phyloP scores from a whole-genome alignment of 2,888 invertebrate genomes.

The Epirrita christyi region DNA sequence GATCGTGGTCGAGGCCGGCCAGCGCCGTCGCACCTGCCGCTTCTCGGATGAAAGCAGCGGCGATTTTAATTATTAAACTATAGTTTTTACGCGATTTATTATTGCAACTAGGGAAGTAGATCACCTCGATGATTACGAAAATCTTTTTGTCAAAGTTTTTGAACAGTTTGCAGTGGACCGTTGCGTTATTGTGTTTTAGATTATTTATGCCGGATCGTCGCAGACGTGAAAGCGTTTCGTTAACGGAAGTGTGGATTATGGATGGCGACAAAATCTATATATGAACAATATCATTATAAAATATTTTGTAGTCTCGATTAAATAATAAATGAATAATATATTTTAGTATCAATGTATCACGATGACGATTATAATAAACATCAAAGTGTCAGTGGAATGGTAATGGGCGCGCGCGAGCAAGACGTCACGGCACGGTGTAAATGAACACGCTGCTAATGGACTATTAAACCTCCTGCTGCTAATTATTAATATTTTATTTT shows the following conservation, averaged over 20 bases:
- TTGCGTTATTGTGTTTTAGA: constrained; percentile 59
- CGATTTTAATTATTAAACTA: constrained; percentile 76
- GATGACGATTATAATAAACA: constrained; percentile 42
- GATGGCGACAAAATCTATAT: constrained; percentile 27
- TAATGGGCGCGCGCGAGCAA: constrained; percentile 49
- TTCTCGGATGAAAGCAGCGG: constrained; percentile 67
- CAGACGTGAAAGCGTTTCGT: constrained; percentile 59
- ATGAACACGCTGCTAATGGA: constrained; percentile 68
- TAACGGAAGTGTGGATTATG: constrained; percentile 56
- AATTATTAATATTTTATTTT: constrained; percentile 81
- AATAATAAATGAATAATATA: constrained; percentile 33
- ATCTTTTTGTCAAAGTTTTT: constrained; percentile 77
- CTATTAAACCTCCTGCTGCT: constrained; percentile 69
- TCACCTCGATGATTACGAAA: constrained; percentile 78
- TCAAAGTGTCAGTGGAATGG: constrained; percentile 51
- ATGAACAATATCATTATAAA: constrained; percentile 28
- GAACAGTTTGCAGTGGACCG: constrained; percentile 63
- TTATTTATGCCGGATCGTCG: constrained; percentile 56
- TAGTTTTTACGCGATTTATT: constrained; percentile 76
- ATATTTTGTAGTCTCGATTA: constrained; percentile 33
- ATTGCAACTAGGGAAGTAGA: constrained; percentile 78
- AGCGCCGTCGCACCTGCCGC: constrained; percentile 57
- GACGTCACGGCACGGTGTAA: constrained; percentile 50
- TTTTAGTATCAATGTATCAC: constrained; percentile 39
- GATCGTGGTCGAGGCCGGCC: constrained; percentile 44